These are phyloP conservation scores for Heliconius cydno DNA, from an alignment of 2,888 invertebrate species.

Conservation along the genomic window DNA sequence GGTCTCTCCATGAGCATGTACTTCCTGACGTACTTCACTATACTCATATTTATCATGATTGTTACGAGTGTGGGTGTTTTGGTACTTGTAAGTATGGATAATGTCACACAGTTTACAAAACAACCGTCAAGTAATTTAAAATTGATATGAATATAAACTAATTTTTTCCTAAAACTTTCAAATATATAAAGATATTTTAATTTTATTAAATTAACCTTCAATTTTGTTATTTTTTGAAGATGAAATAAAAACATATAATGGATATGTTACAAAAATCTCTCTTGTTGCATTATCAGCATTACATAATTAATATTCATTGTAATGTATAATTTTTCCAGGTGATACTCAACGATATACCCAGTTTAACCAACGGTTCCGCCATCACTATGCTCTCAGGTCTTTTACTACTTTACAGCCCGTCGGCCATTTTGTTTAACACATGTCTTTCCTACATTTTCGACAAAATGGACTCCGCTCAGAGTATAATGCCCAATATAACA, in stretches of 20 bases:
- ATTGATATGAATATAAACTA: no score
- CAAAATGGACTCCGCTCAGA: slow-evolving; percentile 92
- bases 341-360: slow-evolving; percentile 87
- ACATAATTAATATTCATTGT: background rate
- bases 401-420: slow-evolving; percentile 88
- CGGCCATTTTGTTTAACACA: slow-evolving; percentile 89
- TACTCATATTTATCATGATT: slow-evolving; percentile 87
- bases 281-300: background rate
- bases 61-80: slow-evolving; percentile 86
- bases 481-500: slow-evolving; percentile 89
- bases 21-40: slow-evolving; percentile 89
- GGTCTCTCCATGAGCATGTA: slow-evolving; percentile 90
- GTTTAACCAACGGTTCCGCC: slow-evolving; percentile 87
- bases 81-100: slow-evolving; percentile 64
- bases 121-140: no score
- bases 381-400: slow-evolving; percentile 86
- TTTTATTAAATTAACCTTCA: no score
- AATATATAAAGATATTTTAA: no score
- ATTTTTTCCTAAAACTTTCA: no score
- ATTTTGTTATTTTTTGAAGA: no score
- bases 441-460: slow-evolving; percentile 91
- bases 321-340: slow-evolving; percentile 69
- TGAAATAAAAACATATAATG: no score
- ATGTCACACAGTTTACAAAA: no score
- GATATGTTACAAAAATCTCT: no score